Evolutionary conservation across 2,888 invertebrate genomes (phyloP).

Genomic region (Watsonalla cultraria): DNA sequence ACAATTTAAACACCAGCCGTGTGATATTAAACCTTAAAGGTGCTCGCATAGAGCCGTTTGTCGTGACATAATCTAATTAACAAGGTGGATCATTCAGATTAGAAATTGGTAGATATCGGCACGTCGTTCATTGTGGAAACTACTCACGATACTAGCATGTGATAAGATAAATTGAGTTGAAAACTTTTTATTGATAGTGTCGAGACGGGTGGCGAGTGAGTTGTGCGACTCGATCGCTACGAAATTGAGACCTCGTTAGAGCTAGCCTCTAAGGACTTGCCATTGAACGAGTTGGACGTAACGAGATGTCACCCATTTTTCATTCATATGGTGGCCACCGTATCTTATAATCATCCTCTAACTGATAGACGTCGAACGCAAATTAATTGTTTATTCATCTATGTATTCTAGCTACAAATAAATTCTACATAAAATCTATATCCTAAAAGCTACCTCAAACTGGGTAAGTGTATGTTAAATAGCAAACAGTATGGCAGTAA

Average conservation of each 20-base stretch:
- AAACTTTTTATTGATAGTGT: conserved; percentile 70
- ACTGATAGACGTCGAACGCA: too few relatives aligned
- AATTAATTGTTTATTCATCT: too few relatives aligned
- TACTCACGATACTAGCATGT: conserved; percentile 69
- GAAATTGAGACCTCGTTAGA: conserved; percentile 27
- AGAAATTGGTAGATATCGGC: conserved; percentile 76
- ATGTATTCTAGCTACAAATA: not conserved
- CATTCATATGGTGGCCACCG: too few relatives aligned
- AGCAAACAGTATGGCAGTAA: conserved; percentile 15
- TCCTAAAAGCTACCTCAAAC: conserved; percentile 5
- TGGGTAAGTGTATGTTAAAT: conserved; percentile 8
- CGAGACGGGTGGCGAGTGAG: conserved; percentile 48
- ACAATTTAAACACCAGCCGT: conserved; percentile 32
- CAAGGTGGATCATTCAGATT: conserved; percentile 75
- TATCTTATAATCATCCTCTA: too few relatives aligned
- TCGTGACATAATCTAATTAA: conserved; percentile 50
- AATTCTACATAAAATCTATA: not conserved
- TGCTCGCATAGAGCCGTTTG: conserved; percentile 30
- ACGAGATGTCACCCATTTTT: too few relatives aligned
- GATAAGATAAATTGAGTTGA: conserved; percentile 74
- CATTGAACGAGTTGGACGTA: not conserved
- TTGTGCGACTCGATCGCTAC: conserved; percentile 28
- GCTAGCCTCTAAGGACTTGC: not conserved
- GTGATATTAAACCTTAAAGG: conserved; percentile 40
- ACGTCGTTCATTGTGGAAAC: conserved; percentile 77